These are phyloP conservation scores for Eudemis profundana DNA, from an alignment of 2,888 invertebrate genomes.

Conservation along the genomic window DNA sequence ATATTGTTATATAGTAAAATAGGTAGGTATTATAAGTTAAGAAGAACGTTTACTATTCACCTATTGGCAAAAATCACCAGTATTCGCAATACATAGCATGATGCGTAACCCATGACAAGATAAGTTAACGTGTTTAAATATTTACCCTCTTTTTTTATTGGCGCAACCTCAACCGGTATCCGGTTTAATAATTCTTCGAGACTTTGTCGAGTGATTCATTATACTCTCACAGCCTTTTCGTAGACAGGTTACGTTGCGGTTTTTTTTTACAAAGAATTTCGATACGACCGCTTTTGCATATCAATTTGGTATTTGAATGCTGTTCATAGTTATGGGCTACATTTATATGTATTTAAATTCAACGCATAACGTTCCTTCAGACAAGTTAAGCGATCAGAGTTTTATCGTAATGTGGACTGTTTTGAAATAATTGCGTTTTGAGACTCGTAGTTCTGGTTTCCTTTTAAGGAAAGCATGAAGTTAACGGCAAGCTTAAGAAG, in stretches of 20 bases:
- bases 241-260: slow-evolving; percentile 49
- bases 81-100: slow-evolving; percentile 13
- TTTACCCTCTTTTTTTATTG: slow-evolving; percentile 43
- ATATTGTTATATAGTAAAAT: no score
- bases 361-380: slow-evolving; percentile 32
- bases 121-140: slow-evolving; percentile 36
- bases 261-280: slow-evolving; percentile 63
- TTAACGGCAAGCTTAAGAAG: slow-evolving; percentile 7
- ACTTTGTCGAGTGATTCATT: slow-evolving; percentile 67
- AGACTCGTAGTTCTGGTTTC: slow-evolving; percentile 21
- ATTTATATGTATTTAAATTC: slow-evolving; percentile 38
- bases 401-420: neutral
- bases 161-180: slow-evolving; percentile 45
- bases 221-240: slow-evolving; percentile 60
- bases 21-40: no score
- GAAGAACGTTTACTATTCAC: neutral
- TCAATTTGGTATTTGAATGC: slow-evolving; percentile 52
- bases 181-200: slow-evolving; percentile 60
- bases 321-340: slow-evolving; percentile 41
- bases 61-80: neutral
- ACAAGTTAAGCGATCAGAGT: neutral
- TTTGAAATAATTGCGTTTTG: slow-evolving; percentile 17
- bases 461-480: slow-evolving; percentile 19
- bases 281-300: slow-evolving; percentile 54
- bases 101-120: slow-evolving; percentile 15